A percentile compares a stretch with the other conserved stretches of the same genome.
Conservation (phyloP, 2,888 invertebrate species). For the Stenotaenia linearis region DNA sequence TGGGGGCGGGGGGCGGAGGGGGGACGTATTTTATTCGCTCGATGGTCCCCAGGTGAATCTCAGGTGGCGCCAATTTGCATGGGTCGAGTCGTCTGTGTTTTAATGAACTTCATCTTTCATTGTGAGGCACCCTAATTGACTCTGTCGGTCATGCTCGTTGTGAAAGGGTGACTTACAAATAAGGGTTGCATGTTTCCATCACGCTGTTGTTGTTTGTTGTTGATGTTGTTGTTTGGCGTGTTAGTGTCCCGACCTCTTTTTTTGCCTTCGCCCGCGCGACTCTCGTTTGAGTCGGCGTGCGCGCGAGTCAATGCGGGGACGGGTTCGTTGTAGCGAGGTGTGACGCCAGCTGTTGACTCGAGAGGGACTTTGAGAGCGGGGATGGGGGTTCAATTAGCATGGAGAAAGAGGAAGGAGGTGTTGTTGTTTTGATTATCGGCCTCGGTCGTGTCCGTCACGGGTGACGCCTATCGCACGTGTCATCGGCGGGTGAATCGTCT, state of each 20-base stretch:
- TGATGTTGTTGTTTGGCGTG: not conserved
- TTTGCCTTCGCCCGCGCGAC: not conserved
- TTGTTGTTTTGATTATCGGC: slow-evolving; percentile 1
- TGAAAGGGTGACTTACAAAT: not conserved
- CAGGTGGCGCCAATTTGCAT: not conserved
- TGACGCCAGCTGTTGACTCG: slow-evolving; percentile 7
- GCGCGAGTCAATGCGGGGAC: not conserved
- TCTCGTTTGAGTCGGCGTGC: not conserved
- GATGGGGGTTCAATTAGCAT: not conserved
- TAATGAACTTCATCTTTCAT: slow-evolving; percentile 19
- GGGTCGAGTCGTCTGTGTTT: not conserved
- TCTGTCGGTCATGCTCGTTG: slow-evolving; percentile 4
- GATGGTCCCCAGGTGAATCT: slow-evolving; percentile 6
- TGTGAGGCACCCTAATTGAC: slow-evolving; percentile 12
- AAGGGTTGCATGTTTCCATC: not conserved
- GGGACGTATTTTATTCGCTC: not conserved
- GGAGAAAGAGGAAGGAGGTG: not conserved
- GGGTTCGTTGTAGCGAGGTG: not conserved
- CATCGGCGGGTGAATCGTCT: not conserved
- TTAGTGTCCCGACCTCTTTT: not conserved
- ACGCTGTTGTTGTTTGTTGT: slow-evolving; percentile 2
- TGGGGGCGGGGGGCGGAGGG: too few relatives aligned
- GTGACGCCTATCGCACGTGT: not conserved
- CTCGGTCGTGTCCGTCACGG: not conserved
- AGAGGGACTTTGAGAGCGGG: not conserved